Evolutionary conservation across 2,797 vertebrate species (phyloP).

Genomic region (Liparis tanakae): DNA sequence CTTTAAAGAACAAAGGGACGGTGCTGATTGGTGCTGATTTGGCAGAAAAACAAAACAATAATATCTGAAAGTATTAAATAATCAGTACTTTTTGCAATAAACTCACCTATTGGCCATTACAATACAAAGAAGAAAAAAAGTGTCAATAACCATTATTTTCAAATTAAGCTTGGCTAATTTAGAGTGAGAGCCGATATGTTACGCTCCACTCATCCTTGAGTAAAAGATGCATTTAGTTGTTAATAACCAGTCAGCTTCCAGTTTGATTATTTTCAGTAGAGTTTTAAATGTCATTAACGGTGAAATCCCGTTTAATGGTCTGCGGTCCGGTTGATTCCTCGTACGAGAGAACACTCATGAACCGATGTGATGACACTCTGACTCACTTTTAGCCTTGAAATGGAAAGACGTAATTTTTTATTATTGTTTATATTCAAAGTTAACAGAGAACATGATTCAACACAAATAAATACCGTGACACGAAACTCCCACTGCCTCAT

Average conservation of each 20-base stretch:
- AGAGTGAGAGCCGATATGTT: constrained; percentile 10
- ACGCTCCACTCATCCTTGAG: not conserved
- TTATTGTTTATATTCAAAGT: constrained; percentile 16
- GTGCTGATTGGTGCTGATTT: constrained; percentile 14
- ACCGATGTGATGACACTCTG: constrained; percentile 3
- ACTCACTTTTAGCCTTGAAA: constrained; percentile 3
- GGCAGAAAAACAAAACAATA: not conserved
- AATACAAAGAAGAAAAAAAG: not conserved
- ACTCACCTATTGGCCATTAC: not conserved
- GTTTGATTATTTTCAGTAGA: not conserved
- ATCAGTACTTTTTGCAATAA: constrained; percentile 9
- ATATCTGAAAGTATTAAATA: constrained; percentile 18
- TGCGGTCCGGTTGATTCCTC: not conserved
- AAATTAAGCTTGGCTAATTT: constrained; percentile 4
- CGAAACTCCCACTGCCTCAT: not conserved
- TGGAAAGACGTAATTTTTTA: constrained; percentile 1
- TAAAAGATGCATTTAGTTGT: not conserved
- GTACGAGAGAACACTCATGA: not conserved
- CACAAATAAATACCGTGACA: constrained; percentile 33
- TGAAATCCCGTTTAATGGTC: constrained; percentile 3
- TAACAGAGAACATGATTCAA: constrained; percentile 26
- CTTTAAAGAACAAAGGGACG: not conserved
- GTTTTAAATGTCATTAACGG: not conserved
- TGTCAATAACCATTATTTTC: not conserved
- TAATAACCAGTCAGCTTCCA: constrained; percentile 7